Conservation (phyloP, 1,140 invertebrate species). For the Ostrea denselamellosa region DNA sequence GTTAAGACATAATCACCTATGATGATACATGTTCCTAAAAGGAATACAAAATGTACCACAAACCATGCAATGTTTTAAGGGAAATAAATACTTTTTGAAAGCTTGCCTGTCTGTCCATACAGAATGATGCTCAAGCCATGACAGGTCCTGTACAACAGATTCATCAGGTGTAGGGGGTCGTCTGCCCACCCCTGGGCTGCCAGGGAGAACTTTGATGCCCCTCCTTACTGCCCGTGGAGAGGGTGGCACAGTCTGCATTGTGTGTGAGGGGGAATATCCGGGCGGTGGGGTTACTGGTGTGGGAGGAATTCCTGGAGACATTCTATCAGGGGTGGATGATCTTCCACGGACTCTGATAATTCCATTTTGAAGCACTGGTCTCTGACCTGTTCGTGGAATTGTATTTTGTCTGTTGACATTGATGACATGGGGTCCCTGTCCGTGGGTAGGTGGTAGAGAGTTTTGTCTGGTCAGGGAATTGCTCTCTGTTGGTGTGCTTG, state of each 20-base stretch:
- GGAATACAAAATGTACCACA: not conserved
- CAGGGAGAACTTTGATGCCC: conserved; percentile 53
- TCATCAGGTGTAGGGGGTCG: conserved; percentile 56
- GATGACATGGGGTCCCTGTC: not conserved
- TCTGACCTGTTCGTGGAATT: conserved; percentile 26
- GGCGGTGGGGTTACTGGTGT: conserved; percentile 45
- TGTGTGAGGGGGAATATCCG: not conserved
- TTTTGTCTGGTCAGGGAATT: conserved; percentile 39
- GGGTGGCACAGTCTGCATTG: conserved; percentile 52
- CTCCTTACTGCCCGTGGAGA: conserved; percentile 50
- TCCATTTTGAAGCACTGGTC: conserved; percentile 35
- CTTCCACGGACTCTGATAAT: conserved; percentile 50
- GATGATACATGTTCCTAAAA: not conserved
- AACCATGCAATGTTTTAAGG: not conserved
- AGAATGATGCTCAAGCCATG: conserved; percentile 55
- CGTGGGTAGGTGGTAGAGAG: conserved; percentile 16
- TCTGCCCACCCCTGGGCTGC: conserved; percentile 45
- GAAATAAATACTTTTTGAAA: conserved; percentile 15
- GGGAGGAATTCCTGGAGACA: conserved; percentile 34
- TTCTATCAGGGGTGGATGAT: conserved; percentile 53
- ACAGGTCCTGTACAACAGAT: conserved; percentile 53
- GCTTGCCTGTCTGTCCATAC: conserved; percentile 59
- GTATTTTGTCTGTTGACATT: conserved; percentile 37
- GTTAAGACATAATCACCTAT: no score
- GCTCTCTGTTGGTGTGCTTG: conserved; percentile 23